Conservation (phyloP, 2,797 vertebrate genomes). For the Betta splendens region DNA sequence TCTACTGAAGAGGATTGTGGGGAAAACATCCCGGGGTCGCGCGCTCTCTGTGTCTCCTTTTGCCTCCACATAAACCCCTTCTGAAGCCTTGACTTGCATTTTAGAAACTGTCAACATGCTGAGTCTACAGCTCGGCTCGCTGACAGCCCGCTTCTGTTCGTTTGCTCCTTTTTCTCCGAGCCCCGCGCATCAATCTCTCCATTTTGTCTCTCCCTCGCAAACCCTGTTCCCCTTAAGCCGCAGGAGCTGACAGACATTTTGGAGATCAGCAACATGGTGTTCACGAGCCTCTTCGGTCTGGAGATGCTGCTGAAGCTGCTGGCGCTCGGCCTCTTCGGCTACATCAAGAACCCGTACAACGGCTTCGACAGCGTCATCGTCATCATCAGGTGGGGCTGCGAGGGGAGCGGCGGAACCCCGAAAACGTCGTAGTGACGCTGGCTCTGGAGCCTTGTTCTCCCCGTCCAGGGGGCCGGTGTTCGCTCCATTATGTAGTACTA, state of each 20-base stretch:
- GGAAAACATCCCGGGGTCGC: slow-evolving; percentile 1
- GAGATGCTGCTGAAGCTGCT: slow-evolving; percentile 92
- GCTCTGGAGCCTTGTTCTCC: slow-evolving; percentile 26
- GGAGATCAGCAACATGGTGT: slow-evolving; percentile 95
- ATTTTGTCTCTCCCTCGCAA: slow-evolving; percentile 36
- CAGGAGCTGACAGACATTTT: slow-evolving; percentile 91
- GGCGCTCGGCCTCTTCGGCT: slow-evolving; percentile 88
- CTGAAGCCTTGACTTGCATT: slow-evolving; percentile 10
- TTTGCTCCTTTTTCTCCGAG: slow-evolving; percentile 47
- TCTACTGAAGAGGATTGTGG: slow-evolving; percentile 6
- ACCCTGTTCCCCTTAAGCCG: slow-evolving; percentile 75
- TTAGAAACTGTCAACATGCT: slow-evolving; percentile 28
- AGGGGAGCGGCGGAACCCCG: neutral
- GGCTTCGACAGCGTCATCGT: slow-evolving; percentile 92
- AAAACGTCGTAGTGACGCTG: slow-evolving; percentile 25
- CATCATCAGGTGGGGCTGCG: slow-evolving; percentile 86
- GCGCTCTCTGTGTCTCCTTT: neutral
- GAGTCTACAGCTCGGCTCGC: slow-evolving; percentile 15
- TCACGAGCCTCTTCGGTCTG: slow-evolving; percentile 92
- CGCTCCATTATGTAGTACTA: slow-evolving; percentile 65
- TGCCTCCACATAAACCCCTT: slow-evolving; percentile 1
- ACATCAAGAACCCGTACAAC: slow-evolving; percentile 93
- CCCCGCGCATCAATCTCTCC: slow-evolving; percentile 38
- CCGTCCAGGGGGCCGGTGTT: slow-evolving; percentile 47
- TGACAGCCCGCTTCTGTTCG: slow-evolving; percentile 38